Base-by-base conservation (phyloP, 2,113 vertebrate genomes). In the Elephantulus edwardii region DNA sequence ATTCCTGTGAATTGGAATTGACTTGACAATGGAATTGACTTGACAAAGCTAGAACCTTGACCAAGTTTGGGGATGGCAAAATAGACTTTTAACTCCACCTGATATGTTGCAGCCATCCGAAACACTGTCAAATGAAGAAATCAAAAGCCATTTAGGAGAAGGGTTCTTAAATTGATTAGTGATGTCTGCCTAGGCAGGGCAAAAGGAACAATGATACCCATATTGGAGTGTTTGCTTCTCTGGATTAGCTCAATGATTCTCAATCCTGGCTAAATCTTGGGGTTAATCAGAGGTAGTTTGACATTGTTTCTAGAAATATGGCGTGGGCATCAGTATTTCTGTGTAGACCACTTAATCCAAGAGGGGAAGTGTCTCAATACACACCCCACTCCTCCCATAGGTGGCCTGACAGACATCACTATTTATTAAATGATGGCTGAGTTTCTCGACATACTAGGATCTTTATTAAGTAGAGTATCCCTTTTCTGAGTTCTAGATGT, bases 131-230 rank as follows among this genome's bases (percentile, higher is more conserved):
- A 76, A 46, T 8, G 64, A 66, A 64, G 78, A 54, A 38, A 20
- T 24, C 52, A 19, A 28, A 44, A 35, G 83, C 30, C 42, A 72
- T 60, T 46, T 22, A 20, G 30, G 10, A 17, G 50, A 50, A 11
- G 72, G 35, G 10, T 14, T 80, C 58, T 89, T 56, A 1, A 50
- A 71, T 66, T 0, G 60, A 88, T 70, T 74, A 20, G 86, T 58
- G 88, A 89, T 85, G 78, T 72, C 89, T 92, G 50, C 56, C 56
- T 35, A 42, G 71, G 38, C 44, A n/a, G 54, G 60, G 72, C n/a
- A 2, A 40, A 28, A 52, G 5, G 20, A 26, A 24, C 35, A 2
- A 6, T 0, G 74, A 54, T 58, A 28, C 1, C 2, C 0, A 33
- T 44, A 26, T 10, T 33, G 56, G 48, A 7, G 26, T 3, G 6